These are phyloP conservation scores for Penelope pileata DNA, from an alignment of 2,113 vertebrate species.

Conservation along the genomic window DNA sequence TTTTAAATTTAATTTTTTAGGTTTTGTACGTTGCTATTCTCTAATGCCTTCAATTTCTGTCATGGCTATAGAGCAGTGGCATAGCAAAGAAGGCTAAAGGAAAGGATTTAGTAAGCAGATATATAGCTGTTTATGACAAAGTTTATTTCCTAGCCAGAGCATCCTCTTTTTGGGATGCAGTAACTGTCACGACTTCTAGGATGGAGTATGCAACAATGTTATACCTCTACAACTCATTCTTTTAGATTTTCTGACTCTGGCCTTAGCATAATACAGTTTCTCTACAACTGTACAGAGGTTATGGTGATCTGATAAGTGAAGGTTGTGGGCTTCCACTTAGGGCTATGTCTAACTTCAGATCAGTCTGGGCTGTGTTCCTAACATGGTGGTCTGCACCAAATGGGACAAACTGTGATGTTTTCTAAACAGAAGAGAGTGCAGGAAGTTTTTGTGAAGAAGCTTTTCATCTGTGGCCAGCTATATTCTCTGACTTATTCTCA, in stretches of 20 bases:
- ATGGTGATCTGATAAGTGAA: background rate
- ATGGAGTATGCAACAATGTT: background rate
- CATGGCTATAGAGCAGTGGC: background rate
- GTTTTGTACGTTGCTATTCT: background rate
- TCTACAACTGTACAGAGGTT: background rate
- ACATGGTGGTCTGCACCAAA: background rate
- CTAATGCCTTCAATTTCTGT: background rate
- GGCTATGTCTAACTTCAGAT: background rate
- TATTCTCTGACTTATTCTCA: background rate
- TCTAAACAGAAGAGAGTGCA: background rate
- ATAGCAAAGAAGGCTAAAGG: background rate
- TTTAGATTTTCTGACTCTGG: background rate
- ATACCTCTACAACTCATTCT: background rate
- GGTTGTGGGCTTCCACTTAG: fast-evolving
- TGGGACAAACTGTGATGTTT: background rate
- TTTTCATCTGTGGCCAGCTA: background rate
- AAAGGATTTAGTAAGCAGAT: background rate
- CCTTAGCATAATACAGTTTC: background rate
- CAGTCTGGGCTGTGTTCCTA: background rate
- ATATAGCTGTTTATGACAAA: background rate
- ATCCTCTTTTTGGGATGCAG: background rate
- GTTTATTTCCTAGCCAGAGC: background rate
- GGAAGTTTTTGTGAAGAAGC: background rate
- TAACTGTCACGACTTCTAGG: background rate
- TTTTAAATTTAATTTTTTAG: background rate